These are phyloP conservation scores for Cetonia aurata DNA, from an alignment of 2,888 invertebrate genomes.

Conservation along the genomic window DNA sequence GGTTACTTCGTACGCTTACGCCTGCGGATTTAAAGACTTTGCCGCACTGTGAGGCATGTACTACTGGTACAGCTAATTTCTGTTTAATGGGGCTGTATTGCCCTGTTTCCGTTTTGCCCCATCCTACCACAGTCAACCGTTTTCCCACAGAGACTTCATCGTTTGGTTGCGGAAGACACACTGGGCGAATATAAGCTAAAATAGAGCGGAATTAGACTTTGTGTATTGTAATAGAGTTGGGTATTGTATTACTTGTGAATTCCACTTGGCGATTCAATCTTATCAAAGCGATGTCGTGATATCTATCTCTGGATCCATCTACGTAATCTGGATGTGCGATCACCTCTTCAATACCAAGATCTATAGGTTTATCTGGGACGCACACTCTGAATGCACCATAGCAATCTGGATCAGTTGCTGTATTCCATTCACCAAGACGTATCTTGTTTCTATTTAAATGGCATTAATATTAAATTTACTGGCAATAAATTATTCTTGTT, in stretches of 20 bases:
- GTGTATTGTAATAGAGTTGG: neutral
- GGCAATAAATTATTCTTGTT: neutral
- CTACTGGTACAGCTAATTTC: slow-evolving; percentile 67
- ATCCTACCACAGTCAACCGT: slow-evolving; percentile 62
- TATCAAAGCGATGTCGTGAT: slow-evolving; percentile 66
- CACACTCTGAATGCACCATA: slow-evolving; percentile 62
- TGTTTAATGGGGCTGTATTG: slow-evolving; percentile 50
- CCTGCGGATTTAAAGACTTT: slow-evolving; percentile 10
- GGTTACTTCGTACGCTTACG: slow-evolving; percentile 60
- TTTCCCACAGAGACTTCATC: slow-evolving; percentile 58
- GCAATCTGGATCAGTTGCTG: slow-evolving; percentile 73
- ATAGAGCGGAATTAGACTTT: neutral
- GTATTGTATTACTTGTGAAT: slow-evolving; percentile 64
- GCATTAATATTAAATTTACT: neutral
- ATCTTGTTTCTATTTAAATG: slow-evolving; percentile 66
- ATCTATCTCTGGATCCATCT: slow-evolving; percentile 55
- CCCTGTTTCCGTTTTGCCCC: slow-evolving; percentile 61
- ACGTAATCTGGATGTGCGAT: slow-evolving; percentile 62
- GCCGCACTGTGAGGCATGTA: slow-evolving; percentile 48
- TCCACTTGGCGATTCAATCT: slow-evolving; percentile 66
- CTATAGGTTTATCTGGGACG: slow-evolving; percentile 58
- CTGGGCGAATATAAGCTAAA: slow-evolving; percentile 46
- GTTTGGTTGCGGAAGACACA: slow-evolving; percentile 57
- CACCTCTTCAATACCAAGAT: slow-evolving; percentile 62
- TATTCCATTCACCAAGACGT: slow-evolving; percentile 77